Percentiles rank a stretch among this genome's conserved stretches.
Evolutionary conservation across 2,113 vertebrate species (phyloP).

Genomic region (Microcebus tavaratra): DNA sequence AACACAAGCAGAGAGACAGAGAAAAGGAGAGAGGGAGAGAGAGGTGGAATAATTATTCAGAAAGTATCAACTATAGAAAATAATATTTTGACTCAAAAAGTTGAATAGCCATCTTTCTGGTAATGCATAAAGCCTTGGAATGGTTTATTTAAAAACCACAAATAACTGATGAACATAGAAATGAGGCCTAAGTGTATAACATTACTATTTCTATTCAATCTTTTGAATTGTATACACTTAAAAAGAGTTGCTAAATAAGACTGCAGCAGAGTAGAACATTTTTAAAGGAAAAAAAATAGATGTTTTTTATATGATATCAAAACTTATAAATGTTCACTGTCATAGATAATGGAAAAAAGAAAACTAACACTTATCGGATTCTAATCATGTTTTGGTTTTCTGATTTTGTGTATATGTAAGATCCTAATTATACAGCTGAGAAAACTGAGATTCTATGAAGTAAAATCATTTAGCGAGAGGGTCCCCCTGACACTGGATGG

Average conservation of each 20-base stretch:
- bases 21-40: background rate
- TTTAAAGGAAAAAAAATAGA: background rate
- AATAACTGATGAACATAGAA: background rate
- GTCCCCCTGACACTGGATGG: background rate
- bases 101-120: background rate
- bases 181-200: background rate
- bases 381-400: background rate
- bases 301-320: background rate
- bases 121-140: background rate
- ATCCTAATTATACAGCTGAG: background rate
- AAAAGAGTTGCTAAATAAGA: background rate
- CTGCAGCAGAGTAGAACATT: background rate
- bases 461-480: background rate
- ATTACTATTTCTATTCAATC: background rate
- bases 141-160: slow-evolving; percentile 6
- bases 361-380: background rate
- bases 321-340: background rate
- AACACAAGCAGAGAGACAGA: no score
- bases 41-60: background rate
- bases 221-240: background rate
- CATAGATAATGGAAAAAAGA: background rate
- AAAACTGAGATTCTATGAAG: background rate
- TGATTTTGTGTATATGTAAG: background rate
- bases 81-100: background rate
- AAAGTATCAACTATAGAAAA: background rate